Conservation (phyloP, 2,113 vertebrate genomes). For the Glareola pratincola region DNA sequence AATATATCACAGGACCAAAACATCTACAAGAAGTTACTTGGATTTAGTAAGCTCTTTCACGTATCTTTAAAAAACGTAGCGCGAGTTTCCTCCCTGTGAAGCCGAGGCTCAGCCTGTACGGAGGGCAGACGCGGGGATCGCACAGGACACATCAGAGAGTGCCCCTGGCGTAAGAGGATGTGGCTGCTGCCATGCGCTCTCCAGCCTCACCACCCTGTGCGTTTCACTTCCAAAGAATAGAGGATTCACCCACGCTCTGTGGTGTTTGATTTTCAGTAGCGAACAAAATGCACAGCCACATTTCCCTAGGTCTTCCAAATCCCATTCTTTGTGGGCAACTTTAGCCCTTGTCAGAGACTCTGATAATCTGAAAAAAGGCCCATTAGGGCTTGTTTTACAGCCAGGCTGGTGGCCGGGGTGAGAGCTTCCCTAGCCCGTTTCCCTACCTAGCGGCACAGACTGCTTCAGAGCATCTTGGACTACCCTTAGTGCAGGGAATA, state of each 20-base stretch:
- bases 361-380: background rate
- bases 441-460: fast-evolving
- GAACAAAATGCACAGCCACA: background rate
- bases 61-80: background rate
- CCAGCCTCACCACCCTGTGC: background rate
- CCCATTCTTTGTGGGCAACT: background rate
- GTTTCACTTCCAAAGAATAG: background rate
- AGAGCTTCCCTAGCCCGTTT: background rate
- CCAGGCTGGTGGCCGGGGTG: background rate
- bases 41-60: background rate
- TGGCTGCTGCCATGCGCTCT: background rate
- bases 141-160: background rate
- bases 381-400: background rate
- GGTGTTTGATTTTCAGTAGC: background rate
- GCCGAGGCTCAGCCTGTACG: fast-evolving
- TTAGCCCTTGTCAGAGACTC: background rate
- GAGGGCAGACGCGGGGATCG: background rate
- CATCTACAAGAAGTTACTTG: background rate
- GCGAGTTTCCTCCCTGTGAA: background rate
- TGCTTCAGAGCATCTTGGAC: background rate
- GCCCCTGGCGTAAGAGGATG: background rate
- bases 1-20: background rate
- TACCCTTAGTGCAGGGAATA: background rate
- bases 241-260: background rate
- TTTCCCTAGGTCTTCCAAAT: background rate